Percentiles rank a stretch among this genome's conserved stretches.
phyloP scores from a whole-genome alignment of 2,888 invertebrate species.

The Clusia tigrina region DNA sequence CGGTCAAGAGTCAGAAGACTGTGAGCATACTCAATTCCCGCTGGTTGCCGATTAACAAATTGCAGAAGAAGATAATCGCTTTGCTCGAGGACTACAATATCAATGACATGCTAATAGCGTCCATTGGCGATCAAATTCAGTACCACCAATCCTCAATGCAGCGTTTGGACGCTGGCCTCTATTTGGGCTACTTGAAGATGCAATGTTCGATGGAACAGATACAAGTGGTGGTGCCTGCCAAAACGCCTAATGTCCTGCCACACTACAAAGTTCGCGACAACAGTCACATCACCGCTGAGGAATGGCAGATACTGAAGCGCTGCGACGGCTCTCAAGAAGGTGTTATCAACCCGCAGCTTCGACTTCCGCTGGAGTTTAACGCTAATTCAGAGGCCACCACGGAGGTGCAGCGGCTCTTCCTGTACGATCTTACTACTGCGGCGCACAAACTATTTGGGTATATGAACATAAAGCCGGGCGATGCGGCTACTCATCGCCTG shows the following conservation, averaged over 20 bases:
- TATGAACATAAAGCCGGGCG: conserved; percentile 79
- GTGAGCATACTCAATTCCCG: conserved; percentile 90
- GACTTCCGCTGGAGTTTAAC: conserved; percentile 57
- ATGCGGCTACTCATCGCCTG: conserved; percentile 78
- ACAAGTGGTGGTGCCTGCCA: conserved; percentile 89
- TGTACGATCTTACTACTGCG: conserved; percentile 78
- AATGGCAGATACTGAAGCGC: conserved; percentile 90
- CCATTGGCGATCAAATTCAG: conserved; percentile 81
- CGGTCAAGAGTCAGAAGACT: conserved; percentile 73
- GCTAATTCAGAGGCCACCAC: conserved; percentile 67
- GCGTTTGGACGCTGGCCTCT: conserved; percentile 85
- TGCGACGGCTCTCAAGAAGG: conserved; percentile 51
- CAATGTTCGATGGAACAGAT: conserved; percentile 95
- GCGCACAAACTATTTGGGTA: conserved; percentile 79
- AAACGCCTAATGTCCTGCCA: conserved; percentile 93
- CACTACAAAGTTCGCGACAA: conserved; percentile 93
- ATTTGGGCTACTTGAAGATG: conserved; percentile 95
- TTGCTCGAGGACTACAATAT: conserved; percentile 79
- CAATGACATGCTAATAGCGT: conserved; percentile 84
- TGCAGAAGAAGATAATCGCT: conserved; percentile 79
- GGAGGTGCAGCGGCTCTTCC: conserved; percentile 82
- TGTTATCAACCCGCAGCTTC: conserved; percentile 37
- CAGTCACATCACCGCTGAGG: conserved; percentile 95
- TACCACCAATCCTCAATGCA: conserved; percentile 78
- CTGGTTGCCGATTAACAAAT: conserved; percentile 89